These are phyloP conservation scores for Gambusia affinis DNA, from an alignment of 2,113 vertebrate genomes.

Conservation along the genomic window DNA sequence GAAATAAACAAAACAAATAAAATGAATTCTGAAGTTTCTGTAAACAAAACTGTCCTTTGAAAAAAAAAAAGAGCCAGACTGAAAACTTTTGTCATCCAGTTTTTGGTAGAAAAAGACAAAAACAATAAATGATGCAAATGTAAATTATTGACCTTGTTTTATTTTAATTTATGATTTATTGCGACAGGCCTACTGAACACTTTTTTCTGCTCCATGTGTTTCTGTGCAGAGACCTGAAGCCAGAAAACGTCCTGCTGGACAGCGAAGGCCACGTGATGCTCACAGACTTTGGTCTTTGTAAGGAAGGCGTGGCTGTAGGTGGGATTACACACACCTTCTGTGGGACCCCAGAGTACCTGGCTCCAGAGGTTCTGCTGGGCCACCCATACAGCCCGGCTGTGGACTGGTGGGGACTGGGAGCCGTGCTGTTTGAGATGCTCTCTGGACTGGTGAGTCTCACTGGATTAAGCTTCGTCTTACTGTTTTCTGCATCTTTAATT, in stretches of 20 bases:
- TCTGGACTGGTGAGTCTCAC: slow-evolving; percentile 73
- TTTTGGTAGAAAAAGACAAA: no score
- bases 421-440: slow-evolving; percentile 83
- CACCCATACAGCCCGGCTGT: slow-evolving; percentile 76
- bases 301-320: slow-evolving; percentile 76
- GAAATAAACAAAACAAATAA: no score
- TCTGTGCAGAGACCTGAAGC: slow-evolving; percentile 79
- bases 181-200: not conserved
- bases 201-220: not conserved
- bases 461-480: not conserved
- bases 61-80: no score
- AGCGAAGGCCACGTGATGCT: slow-evolving; percentile 79
- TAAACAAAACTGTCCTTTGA: no score
- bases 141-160: no score
- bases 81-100: no score
- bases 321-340: slow-evolving; percentile 79
- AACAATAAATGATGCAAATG: no score
- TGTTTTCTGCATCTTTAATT: slow-evolving; percentile 2
- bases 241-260: slow-evolving; percentile 83
- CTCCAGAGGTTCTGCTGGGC: slow-evolving; percentile 81
- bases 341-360: slow-evolving; percentile 82
- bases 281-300: slow-evolving; percentile 84
- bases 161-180: no score
- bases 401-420: slow-evolving; percentile 84
- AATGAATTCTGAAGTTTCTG: no score